Base-by-base conservation (phyloP, 2,113 vertebrate genomes). In the Condylura cristata region DNA sequence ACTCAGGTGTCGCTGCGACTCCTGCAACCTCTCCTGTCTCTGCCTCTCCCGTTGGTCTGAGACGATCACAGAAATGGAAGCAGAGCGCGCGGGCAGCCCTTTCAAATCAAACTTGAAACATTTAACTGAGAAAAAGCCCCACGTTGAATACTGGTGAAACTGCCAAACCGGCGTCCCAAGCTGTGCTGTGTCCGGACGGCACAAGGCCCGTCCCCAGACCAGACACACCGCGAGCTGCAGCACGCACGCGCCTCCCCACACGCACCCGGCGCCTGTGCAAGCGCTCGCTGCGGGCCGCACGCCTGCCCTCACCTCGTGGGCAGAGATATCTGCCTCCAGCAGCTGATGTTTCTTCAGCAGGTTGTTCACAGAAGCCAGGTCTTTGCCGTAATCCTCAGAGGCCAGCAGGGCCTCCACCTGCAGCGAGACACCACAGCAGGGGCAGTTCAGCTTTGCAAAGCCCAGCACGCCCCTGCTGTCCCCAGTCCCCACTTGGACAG, bases 301-400 rank as follows among this genome's bases (percentile, higher is more conserved):
- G 72, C 32, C 72, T 9, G 17, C 12, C 16, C 83, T 86, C 96
- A 99, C 99, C 99, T 99, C 99, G 16, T 99, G 99, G 90, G 99
- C 99, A 79, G 99, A 99, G 95, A 99, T 99, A 72, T 99, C 99
- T 0, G 99, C 99, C 97, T 99, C 99, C 97, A 99, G 98, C 86
- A 99, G 98, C 58, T 99, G 99, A 94, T 99, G 99, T 89, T 99
- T 99, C 95, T 99, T 99, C 92, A 99, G 98, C 74, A 99, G 98
- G 97, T 99, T 99, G 98, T 99, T 99, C 93, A 99, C 99, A 0
- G 99, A 99, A 7, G 99, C 99, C 97, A 99, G 97, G 96, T 99
- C 99, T 98, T 99, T 99, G 44, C 99, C 99, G 8, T 99, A 99
- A 96, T 99, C 99, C 96, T 99, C 99, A 22, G 99, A 99, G 20